phyloP scores from a whole-genome alignment of 1,140 invertebrate genomes.

The Pseudomyrmex concolor region DNA sequence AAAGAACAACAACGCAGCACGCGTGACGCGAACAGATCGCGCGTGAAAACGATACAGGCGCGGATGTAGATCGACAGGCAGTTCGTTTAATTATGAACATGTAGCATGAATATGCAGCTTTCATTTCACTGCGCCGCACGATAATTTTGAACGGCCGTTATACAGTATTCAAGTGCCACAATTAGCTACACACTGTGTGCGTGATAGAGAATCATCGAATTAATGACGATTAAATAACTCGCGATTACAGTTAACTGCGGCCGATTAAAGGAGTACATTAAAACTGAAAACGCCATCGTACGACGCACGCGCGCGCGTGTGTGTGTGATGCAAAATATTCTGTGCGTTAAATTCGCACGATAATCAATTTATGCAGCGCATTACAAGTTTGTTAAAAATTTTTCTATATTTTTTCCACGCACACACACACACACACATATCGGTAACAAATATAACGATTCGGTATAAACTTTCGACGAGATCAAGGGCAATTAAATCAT shows the following conservation, averaged over 20 bases:
- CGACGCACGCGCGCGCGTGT: neutral
- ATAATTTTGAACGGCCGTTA: constrained; percentile 61
- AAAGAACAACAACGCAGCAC: neutral
- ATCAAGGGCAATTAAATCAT: constrained; percentile 5
- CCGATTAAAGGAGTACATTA: constrained; percentile 46
- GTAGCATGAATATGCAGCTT: constrained; percentile 1
- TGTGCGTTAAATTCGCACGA: too few relatives aligned
- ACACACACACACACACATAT: neutral
- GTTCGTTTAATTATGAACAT: constrained; percentile 48
- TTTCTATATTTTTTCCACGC: neutral
- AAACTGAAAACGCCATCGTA: constrained; percentile 1
- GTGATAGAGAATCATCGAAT: constrained; percentile 30
- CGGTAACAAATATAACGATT: too few relatives aligned
- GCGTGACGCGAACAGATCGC: neutral
- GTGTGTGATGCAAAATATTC: too few relatives aligned
- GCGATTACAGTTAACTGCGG: constrained; percentile 50
- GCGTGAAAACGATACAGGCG: constrained; percentile 1
- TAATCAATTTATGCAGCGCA: neutral
- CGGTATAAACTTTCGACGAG: neutral
- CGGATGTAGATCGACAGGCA: neutral
- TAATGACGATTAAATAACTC: constrained; percentile 53
- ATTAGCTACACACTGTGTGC: constrained; percentile 9
- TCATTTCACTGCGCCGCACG: constrained; percentile 22
- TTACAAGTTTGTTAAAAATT: neutral
- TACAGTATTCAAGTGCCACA: constrained; percentile 32